Evolutionary conservation across 2,888 invertebrate genomes (phyloP).

Genomic region (Synanthedon tipuliformis): DNA sequence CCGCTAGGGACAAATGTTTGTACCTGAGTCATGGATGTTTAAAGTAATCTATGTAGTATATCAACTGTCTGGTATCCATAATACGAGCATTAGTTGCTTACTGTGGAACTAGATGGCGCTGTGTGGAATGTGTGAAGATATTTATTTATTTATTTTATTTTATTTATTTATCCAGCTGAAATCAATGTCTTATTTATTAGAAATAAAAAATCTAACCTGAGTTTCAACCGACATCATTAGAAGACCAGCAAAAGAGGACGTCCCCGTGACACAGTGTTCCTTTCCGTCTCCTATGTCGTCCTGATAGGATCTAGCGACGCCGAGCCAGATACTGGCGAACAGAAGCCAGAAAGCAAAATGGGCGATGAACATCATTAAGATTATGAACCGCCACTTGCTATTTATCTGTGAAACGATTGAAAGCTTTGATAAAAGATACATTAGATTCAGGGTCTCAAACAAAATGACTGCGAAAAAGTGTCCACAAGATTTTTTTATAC

Average conservation of each 20-base stretch:
- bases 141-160: no score
- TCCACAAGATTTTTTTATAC: no score
- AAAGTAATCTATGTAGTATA: no score
- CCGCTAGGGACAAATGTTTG: no score
- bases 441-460: no score
- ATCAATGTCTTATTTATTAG: background rate
- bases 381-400: conserved; percentile 79
- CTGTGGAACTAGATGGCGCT: no score
- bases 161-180: background rate
- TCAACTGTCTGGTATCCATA: no score
- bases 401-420: conserved; percentile 62
- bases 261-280: conserved; percentile 72
- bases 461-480: no score
- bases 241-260: conserved; percentile 72
- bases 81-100: no score
- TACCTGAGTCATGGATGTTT: no score
- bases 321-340: conserved; percentile 84
- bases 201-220: conserved; percentile 65
- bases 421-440: no score
- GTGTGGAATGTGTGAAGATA: no score
- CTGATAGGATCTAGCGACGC: conserved; percentile 76
- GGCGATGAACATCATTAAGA: conserved; percentile 71
- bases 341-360: conserved; percentile 82
- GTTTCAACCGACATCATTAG: conserved; percentile 90
- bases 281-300: conserved; percentile 79